These are phyloP conservation scores for Augiades crinisus DNA, from an alignment of 2,888 invertebrate species.

Conservation along the genomic window DNA sequence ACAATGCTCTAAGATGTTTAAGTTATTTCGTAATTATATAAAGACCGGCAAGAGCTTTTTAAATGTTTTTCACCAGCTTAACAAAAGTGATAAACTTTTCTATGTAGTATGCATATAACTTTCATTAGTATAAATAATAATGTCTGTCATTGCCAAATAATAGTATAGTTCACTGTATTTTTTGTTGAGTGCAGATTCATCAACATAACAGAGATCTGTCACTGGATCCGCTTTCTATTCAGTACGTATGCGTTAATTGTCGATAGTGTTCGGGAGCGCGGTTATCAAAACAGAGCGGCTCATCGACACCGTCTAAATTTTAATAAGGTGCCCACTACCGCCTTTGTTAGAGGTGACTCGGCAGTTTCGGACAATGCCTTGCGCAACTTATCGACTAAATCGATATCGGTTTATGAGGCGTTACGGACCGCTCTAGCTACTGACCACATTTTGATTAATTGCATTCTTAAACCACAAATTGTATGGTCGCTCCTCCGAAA, in stretches of 20 bases:
- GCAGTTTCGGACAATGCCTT: constrained; percentile 76
- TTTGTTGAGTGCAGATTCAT: constrained; percentile 17
- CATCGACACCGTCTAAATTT: constrained; percentile 75
- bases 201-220: constrained; percentile 46
- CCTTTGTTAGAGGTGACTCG: constrained; percentile 71
- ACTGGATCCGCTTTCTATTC: constrained; percentile 55
- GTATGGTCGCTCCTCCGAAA: constrained; percentile 46
- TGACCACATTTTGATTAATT: constrained; percentile 80
- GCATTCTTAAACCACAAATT: constrained; percentile 64
- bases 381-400: constrained; percentile 79
- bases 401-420: constrained; percentile 80
- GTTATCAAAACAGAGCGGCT: constrained; percentile 77
- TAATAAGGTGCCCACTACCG: constrained; percentile 80
- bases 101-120: neutral
- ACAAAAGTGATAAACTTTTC: neutral
- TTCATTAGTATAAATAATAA: neutral
- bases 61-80: no score
- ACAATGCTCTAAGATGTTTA: no score
- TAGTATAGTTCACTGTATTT: constrained; percentile 13
- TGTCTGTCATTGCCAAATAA: neutral
- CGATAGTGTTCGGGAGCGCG: constrained; percentile 56
- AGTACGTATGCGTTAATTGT: constrained; percentile 47
- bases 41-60: no score
- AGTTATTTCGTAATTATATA: no score
- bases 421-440: constrained; percentile 75